Base-by-base conservation (phyloP, 2,113 vertebrate genomes). In the Ictidomys tridecemlineatus region DNA sequence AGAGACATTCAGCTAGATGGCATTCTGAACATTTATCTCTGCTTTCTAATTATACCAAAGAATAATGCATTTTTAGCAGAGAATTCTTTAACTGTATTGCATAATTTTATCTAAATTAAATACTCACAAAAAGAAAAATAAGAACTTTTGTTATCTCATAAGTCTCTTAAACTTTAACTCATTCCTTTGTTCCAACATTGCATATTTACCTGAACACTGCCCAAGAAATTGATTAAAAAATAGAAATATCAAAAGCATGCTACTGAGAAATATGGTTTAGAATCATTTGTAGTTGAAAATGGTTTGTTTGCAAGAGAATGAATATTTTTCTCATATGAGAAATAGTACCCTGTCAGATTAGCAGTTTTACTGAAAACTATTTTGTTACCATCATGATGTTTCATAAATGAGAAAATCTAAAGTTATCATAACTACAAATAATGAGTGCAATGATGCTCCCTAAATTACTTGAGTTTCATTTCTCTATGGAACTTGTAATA, bases 221-320 rank as follows among this genome's bases (percentile, higher is more conserved):
- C 11, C 37, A 73, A 37, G 24, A 3, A 87, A 74, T 34, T 73
- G 4, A 8, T 34, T 84, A 58, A 88, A 91, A 93, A 82, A 5
- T 85, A 12, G 93, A 96, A 92, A 14, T 32, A 76, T 42, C 4
- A 72, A 17, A 20, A 88, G 30, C 16, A 53, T 80, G 11, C 30
- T 77, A 53, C 45, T 56, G 9, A 56, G 37, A 87, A 95, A 22
- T 89, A 83, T 28, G 39, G 48, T 96, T 97, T 96, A 93, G 73
- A 96, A 95, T 91, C 95, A 74, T 51, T 97, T 97, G 88, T 78
- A 30, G 67, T 89, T 89, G 82, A 65, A 94, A 97, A 97, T 78
- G 82, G 87, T 98, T 98, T 98, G 89, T 97, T 98, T 96, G 92
- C 37, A n/a, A 95, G 39, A 95, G 96, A 86, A 96, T 96, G 91